Evolutionary conservation across 2,888 invertebrate genomes (phyloP).

Genomic region (Ormia ochracea): DNA sequence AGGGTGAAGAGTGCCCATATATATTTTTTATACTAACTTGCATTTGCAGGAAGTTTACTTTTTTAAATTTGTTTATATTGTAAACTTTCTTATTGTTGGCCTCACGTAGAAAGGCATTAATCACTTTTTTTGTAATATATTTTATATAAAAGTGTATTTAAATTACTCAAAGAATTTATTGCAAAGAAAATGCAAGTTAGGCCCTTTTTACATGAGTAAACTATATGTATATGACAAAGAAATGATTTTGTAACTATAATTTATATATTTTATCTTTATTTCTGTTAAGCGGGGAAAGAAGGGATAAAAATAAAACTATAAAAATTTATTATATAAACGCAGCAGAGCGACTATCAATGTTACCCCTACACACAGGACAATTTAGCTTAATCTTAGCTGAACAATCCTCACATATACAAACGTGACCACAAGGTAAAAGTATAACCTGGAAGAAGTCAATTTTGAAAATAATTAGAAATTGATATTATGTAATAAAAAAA

Average conservation of each 20-base stretch:
- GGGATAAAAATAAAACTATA: background rate
- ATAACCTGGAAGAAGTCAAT: slow-evolving; percentile 83
- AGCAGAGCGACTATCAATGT: slow-evolving; percentile 83
- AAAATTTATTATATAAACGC: slow-evolving; percentile 84
- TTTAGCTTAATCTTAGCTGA: slow-evolving; percentile 82
- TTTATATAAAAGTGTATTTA: too few species aligned
- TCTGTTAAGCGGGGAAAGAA: background rate
- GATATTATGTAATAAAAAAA: slow-evolving; percentile 79
- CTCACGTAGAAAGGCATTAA: too few species aligned
- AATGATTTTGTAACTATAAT: background rate
- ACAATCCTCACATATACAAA: slow-evolving; percentile 93
- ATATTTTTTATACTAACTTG: too few species aligned
- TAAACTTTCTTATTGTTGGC: too few species aligned
- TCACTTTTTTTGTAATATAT: too few species aligned
- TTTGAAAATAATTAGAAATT: background rate
- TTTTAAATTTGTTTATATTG: background rate
- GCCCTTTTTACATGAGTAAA: too few species aligned
- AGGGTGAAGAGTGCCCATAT: too few species aligned
- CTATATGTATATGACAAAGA: background rate
- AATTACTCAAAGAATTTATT: too few species aligned
- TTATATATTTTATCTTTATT: background rate
- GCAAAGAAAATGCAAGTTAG: too few species aligned
- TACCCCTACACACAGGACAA: slow-evolving; percentile 89
- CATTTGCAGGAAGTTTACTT: background rate
- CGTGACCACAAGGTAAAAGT: slow-evolving; percentile 91